These are phyloP conservation scores for Rhysida immarginata DNA, from an alignment of 1,140 invertebrate genomes.

Conservation along the genomic window DNA sequence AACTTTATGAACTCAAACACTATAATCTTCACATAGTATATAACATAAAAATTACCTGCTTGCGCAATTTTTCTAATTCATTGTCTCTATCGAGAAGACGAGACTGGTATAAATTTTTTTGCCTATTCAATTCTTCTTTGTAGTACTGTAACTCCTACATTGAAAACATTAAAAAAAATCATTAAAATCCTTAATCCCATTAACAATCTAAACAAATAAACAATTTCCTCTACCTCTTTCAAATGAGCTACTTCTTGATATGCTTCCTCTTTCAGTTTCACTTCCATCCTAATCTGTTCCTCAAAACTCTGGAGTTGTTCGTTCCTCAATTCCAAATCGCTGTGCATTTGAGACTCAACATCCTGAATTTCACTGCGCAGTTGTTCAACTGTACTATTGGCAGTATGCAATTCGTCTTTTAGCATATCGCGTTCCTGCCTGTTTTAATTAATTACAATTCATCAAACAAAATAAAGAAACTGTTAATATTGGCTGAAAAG, in stretches of 20 bases:
- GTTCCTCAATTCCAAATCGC: slow-evolving; percentile 23
- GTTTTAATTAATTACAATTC: too few species aligned
- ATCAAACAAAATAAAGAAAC: too few species aligned
- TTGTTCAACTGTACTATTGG: slow-evolving; percentile 36
- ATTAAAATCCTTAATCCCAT: neutral
- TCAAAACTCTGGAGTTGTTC: slow-evolving; percentile 34
- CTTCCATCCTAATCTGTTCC: slow-evolving; percentile 39
- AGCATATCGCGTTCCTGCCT: slow-evolving; percentile 42
- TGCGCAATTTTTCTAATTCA: slow-evolving; percentile 43
- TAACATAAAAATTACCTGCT: slow-evolving; percentile 33
- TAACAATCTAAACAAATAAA: neutral
- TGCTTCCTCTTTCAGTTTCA: slow-evolving; percentile 34
- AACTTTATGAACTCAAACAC: too few species aligned
- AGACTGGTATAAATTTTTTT: slow-evolving; percentile 34
- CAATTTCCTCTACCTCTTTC: slow-evolving; percentile 24
- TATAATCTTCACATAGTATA: too few species aligned
- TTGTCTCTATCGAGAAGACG: slow-evolving; percentile 41
- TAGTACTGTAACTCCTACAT: slow-evolving; percentile 40
- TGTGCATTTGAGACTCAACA: slow-evolving; percentile 25
- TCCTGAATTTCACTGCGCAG: slow-evolving; percentile 39
- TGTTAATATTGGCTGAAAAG: too few species aligned
- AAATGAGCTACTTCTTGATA: slow-evolving; percentile 43
- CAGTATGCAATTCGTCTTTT: slow-evolving; percentile 41
- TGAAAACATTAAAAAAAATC: slow-evolving; percentile 2
- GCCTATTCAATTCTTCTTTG: slow-evolving; percentile 40